Evolutionary conservation across 1,140 invertebrate species (phyloP).

Genomic region (Eulimnadia texana): DNA sequence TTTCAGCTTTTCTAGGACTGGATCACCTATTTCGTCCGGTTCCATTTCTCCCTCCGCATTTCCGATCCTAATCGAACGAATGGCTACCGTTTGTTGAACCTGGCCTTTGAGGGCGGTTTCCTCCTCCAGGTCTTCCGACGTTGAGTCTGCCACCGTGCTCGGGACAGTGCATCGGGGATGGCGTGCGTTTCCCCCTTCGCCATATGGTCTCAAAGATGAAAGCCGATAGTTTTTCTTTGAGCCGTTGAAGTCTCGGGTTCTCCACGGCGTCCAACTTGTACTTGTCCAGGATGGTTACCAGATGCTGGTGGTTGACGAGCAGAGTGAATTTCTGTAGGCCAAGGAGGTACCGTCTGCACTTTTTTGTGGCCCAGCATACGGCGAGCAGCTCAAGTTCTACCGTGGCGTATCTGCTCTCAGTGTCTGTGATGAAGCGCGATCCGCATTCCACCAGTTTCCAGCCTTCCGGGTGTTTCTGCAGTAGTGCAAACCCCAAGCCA

Average conservation of each 20-base stretch:
- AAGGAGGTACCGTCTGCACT: slow-evolving; percentile 20
- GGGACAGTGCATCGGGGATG: neutral
- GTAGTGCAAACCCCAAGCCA: slow-evolving; percentile 18
- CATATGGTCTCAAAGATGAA: slow-evolving; percentile 4
- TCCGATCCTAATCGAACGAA: neutral
- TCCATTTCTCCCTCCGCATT: neutral
- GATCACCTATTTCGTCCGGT: no score
- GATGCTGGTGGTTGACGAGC: slow-evolving; percentile 16
- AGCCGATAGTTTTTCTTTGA: slow-evolving; percentile 2
- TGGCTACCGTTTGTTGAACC: neutral
- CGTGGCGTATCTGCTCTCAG: slow-evolving; percentile 19
- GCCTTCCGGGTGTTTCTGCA: slow-evolving; percentile 11
- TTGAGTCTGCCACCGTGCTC: slow-evolving; percentile 1
- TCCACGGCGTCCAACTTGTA: slow-evolving; percentile 16
- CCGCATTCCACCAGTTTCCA: slow-evolving; percentile 19
- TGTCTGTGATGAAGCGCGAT: slow-evolving; percentile 18
- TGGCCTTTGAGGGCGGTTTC: neutral
- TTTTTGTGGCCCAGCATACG: slow-evolving; percentile 20
- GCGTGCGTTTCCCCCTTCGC: neutral
- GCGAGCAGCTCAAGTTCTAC: slow-evolving; percentile 21
- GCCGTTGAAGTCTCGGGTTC: slow-evolving; percentile 15
- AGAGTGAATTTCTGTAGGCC: slow-evolving; percentile 19
- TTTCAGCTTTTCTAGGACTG: no score
- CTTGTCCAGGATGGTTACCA: slow-evolving; percentile 17
- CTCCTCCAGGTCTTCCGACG: slow-evolving; percentile 6